Evolutionary conservation across 2,797 vertebrate genomes (phyloP).

Genomic region (Emys orbicularis): DNA sequence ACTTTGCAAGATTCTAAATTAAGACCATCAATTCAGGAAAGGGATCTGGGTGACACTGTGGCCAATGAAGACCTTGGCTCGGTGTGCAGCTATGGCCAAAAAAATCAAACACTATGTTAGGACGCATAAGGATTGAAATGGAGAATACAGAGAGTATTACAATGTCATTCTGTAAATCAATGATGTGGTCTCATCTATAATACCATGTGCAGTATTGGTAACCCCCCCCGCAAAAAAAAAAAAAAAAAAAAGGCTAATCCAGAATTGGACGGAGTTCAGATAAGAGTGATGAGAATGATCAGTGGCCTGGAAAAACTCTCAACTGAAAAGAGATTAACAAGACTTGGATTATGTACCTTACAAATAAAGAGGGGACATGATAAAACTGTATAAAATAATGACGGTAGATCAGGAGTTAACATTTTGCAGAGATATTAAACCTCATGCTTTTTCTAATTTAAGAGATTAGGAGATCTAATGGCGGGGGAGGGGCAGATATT

Average conservation of each 20-base stretch:
- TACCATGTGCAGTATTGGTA: too few species aligned
- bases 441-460: background rate
- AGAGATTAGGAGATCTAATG: background rate
- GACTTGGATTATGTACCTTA: background rate
- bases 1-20: background rate
- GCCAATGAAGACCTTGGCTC: background rate
- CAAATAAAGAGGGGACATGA: background rate
- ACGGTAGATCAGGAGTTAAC: background rate
- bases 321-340: background rate
- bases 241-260: background rate
- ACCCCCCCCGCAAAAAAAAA: too few species aligned
- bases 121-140: accelerated
- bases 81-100: background rate
- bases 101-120: too few species aligned
- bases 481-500: background rate
- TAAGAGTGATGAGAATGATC: background rate
- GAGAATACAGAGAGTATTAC: background rate
- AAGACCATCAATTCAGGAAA: background rate
- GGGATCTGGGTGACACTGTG: background rate
- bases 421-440: background rate
- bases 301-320: background rate
- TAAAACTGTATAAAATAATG: background rate
- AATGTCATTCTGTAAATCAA: background rate
- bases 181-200: too few species aligned
- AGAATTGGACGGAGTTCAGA: background rate